Evolutionary conservation across 2,888 invertebrate species (phyloP), one percentile per base, ranked within the genome.

Genomic region (Melinopterus prodromus): DNA sequence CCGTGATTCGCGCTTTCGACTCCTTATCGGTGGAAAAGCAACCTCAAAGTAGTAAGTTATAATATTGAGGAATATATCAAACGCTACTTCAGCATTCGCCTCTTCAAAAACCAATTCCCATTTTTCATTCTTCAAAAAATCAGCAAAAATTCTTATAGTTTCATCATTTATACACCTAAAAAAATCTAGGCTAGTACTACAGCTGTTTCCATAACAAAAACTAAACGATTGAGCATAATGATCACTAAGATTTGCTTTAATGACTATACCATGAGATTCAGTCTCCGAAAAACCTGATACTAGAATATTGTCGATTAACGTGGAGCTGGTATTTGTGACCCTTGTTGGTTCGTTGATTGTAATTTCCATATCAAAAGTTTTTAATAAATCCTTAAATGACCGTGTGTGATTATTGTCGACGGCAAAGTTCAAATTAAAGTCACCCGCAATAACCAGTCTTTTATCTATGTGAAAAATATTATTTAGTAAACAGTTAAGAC

Each of bases 181-280:
- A 12, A 7, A 53, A 53, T 53, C 2, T 12, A 7, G 53, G 53
- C 53, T 53, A 53, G 7, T 53, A 12, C 12, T 12, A 53, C 53
- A 53, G 5, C 53, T 53, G 7, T 7, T 12, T 1, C 12, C 53
- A 12, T 53, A 53, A 7, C 9, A 53, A 53, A 53, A 53, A n/a
- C n/a, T n/a, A n/a, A n/a, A 53, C 53, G 53, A 53, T 53, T 53
- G 53, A 53, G 53, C 53, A 53, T 53, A 53, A 53, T 53, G 53
- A 53, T 53, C 53, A 12, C 53, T 53, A 53, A 53, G 53, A 53
- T 53, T 53, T 53, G 53, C 53, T 12, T 53, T 53, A 9, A 53
- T 53, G 53, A 53, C 53, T 9, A 12, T 53, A 53, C 53, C 53
- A 12, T 53, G 53, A 53, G 9, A 53, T 9, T 53, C 53, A 9